Base-by-base conservation (phyloP, 2,888 invertebrate genomes). In the Coremacera marginata region DNA sequence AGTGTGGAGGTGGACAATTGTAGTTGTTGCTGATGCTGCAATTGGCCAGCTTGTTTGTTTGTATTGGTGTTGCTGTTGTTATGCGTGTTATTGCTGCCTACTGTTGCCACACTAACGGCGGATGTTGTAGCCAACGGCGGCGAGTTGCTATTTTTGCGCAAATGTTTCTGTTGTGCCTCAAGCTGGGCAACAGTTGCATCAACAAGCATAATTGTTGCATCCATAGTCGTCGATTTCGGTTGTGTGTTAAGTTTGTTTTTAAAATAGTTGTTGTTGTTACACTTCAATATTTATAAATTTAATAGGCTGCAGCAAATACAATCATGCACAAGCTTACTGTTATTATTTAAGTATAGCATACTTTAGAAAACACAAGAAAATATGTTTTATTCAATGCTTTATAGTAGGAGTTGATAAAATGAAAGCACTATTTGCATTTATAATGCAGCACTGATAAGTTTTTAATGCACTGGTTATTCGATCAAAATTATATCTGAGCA, bases 191-290 rank as follows among this genome's bases (percentile, higher is more conserved):
- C 70, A 75, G 80, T 80, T 55, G 82, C 85, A 80, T 86, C 86
- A 80, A 85, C 82, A 75, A 87, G 84, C 85, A 88, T 84, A 81
- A 88, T 82, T 81, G 83, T 84, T 75, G 83, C 83, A 81, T 88
- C 87, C 88, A 88, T 88, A 79, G 80, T 84, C 70, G 34, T 49
- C 14, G 55, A 44, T 14, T n/a, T n/a, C n/a, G 49, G 27, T 25
- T 19, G n/a, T 34, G 14, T 3, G 11, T 9, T 11, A 25, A 19
- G 8, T 70, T 27, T 25, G 16, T 52, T 52, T 11, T 22, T 49
- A 25, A 19, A 11, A 44, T 25, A 49, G 16, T 44, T 55, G 16
- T 44, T 19, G 49, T 25, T n/a, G 22, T 27, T 16, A 1, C 51
- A 14, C 22, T 37, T 31, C 7, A 11, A 37, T 44, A 16, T 68